Conservation (phyloP, 2,888 invertebrate genomes). For the Clepsis dumicolana region DNA sequence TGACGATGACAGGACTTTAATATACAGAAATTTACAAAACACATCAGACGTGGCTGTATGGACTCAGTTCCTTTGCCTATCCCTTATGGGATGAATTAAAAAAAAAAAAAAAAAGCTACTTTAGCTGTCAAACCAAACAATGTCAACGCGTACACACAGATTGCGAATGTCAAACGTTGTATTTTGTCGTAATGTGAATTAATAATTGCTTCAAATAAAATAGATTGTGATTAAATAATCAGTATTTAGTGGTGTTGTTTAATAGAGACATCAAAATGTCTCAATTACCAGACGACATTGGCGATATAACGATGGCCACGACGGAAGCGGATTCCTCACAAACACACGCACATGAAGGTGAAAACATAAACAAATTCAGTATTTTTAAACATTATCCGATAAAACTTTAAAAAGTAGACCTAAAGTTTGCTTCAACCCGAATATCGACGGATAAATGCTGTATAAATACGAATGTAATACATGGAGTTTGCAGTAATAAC, state of each 20-base stretch:
- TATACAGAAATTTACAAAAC: no score
- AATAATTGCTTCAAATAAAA: neutral
- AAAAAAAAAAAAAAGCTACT: no score
- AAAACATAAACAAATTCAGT: slow-evolving; percentile 43
- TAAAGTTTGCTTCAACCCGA: no score
- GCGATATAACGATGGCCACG: slow-evolving; percentile 70
- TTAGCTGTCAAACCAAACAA: slow-evolving; percentile 1
- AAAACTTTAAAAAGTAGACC: no score
- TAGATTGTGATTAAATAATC: neutral
- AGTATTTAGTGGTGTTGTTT: neutral
- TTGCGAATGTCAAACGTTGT: slow-evolving; percentile 5
- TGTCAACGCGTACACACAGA: slow-evolving; percentile 1
- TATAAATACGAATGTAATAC: no score
- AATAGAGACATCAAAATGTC: slow-evolving; percentile 44
- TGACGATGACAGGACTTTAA: no score
- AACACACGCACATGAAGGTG: slow-evolving; percentile 76
- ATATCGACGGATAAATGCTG: no score
- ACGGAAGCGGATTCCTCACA: slow-evolving; percentile 77
- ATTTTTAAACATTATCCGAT: slow-evolving; percentile 1
- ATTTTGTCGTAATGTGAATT: neutral
- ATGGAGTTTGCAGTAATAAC: no score
- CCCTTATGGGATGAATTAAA: no score
- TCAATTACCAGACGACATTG: slow-evolving; percentile 71
- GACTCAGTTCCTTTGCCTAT: no score
- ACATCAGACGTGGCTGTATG: no score